These are phyloP conservation scores for Pseudobourletiella spinata DNA, from an alignment of 1,140 invertebrate species.

Conservation along the genomic window DNA sequence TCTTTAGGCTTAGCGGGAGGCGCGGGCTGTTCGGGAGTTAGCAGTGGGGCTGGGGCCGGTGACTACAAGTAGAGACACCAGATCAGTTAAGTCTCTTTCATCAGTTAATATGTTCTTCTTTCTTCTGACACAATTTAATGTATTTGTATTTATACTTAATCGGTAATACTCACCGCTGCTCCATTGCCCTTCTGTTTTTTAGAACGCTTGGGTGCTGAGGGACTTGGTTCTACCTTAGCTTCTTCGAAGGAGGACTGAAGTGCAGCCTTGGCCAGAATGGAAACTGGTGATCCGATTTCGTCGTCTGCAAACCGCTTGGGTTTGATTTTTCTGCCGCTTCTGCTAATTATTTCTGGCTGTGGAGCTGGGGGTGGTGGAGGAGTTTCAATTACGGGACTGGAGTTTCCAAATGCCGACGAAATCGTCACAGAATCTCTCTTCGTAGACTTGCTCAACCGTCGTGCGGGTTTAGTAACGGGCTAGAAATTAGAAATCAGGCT, in stretches of 20 bases:
- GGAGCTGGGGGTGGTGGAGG: neutral
- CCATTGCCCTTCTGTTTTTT: conserved; percentile 7
- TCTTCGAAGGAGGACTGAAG: conserved; percentile 11
- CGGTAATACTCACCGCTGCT: neutral
- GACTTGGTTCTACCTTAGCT: neutral
- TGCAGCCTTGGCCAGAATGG: conserved; percentile 12
- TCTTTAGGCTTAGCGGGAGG: conserved; percentile 4
- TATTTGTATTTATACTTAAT: too few species aligned
- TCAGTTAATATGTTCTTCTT: too few species aligned
- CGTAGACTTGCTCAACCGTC: conserved; percentile 7
- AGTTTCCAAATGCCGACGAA: neutral
- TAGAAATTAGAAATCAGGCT: neutral
- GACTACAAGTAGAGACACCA: neutral
- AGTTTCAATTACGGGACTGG: conserved; percentile 2
- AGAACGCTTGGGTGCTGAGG: neutral
- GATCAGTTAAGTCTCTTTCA: too few species aligned
- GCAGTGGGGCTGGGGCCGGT: neutral
- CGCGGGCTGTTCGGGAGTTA: neutral
- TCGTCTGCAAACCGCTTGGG: conserved; percentile 51
- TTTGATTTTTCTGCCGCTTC: conserved; percentile 65
- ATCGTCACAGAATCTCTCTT: conserved; percentile 20
- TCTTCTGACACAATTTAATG: too few species aligned
- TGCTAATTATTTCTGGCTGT: conserved; percentile 50
- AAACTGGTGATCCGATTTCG: conserved; percentile 32
- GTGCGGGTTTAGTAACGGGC: neutral